Evolutionary conservation across 2,797 vertebrate species (phyloP), one percentile per base, ranked within the genome.

Genomic region (Macropus fuliginosus): DNA sequence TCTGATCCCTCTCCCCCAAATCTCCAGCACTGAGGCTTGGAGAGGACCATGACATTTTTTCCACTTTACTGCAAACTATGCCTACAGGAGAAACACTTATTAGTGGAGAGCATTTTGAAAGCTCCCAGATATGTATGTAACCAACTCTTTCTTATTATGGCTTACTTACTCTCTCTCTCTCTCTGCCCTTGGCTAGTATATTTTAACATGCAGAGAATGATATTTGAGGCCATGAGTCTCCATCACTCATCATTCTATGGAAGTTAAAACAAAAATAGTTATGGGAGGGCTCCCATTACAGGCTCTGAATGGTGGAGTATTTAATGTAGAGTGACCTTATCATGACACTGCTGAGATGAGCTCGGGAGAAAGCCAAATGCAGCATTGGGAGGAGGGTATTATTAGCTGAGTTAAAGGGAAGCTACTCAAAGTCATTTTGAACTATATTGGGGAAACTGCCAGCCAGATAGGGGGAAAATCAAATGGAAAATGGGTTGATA

Each of bases 311-410:
- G 94, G 92, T 97, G 96, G 92, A 93, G 90, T 97, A 97, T 97
- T 98, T 98, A 98, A 98, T 98, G 91, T 62, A 94, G 91, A 98
- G 94, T 97, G 97, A 97, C 96, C 95, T 98, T 98, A 98, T 98
- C 96, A 97, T 97, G 96, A 96, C 95, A 93, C 94, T 90, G 91
- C 96, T 93, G 96, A 97, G 96, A 97, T 97, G 95, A 97, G 97
- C 96, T 95, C 95, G 96, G 81, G 94, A 96, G 95, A 98, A 98
- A 97, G 94, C 57, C 96, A 98, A 97, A 91, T 97, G 96, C 97
- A 97, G 95, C 96, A 94, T 55, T 97, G 87, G 46, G 62, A 55
- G 66, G 94, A 95, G 96, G 94, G 62, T 94, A 56, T 95, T 97
- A 97, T 96, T 55, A 98, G 98, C 97, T 95, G 97, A 97, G 92